Conservation (phyloP, 1,140 invertebrate species). For the Rhynchophorus ferrugineus region DNA sequence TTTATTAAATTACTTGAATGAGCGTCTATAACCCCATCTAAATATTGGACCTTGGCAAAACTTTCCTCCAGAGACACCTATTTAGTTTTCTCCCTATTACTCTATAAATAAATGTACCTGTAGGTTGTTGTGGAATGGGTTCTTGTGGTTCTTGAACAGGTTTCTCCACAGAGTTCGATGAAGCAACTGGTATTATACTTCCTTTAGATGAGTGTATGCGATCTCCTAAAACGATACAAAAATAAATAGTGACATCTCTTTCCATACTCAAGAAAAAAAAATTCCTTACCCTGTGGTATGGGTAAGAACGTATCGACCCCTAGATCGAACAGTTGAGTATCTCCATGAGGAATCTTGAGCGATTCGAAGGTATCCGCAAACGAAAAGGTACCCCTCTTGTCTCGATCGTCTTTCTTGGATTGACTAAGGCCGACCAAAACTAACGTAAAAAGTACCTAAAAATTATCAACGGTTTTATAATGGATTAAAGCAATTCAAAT, state of each 20-base stretch:
- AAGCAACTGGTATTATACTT: conserved; percentile 7
- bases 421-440: neutral
- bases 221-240: neutral
- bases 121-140: conserved; percentile 9
- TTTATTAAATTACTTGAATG: neutral
- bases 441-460: neutral
- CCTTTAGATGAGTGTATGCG: neutral
- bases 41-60: no score
- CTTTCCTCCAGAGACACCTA: no score
- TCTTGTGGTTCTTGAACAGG: conserved; percentile 30
- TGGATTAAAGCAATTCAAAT: no score
- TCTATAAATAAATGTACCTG: no score
- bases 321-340: conserved; percentile 5
- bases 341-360: conserved; percentile 1
- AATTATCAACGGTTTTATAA: no score
- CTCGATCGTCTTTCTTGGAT: neutral
- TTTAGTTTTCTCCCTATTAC: no score
- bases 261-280: neutral
- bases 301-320: conserved; percentile 14
- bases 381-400: neutral
- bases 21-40: neutral
- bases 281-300: conserved; percentile 6
- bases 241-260: neutral
- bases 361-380: conserved; percentile 12
- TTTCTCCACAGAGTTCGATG: conserved; percentile 29